Evolutionary conservation across 2,113 vertebrate genomes (phyloP), one percentile per base, ranked within the genome.

Genomic region (Bufo gargarizans): DNA sequence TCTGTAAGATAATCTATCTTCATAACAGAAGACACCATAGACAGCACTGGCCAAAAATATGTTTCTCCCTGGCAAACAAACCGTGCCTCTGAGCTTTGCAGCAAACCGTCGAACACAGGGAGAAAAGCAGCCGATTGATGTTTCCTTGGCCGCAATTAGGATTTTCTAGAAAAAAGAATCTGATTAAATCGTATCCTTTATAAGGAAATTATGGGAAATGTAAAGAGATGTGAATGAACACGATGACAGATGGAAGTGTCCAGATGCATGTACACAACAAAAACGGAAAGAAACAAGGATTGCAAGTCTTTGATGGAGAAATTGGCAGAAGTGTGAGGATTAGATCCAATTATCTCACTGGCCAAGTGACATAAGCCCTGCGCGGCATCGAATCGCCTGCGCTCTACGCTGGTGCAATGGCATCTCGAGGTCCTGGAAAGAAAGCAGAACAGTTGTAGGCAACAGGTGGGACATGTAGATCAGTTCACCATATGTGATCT

Each of bases 121-220:
- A 49, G 61, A 47, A 33, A 58, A 33, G 50, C 59, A 33, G 14
- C 10, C 47, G 14, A 69, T 65, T 87, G 49, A 87, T 87, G 77
- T 20, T 55, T 80, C 77, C 50, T 86, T 78, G 56, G 74, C 77
- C 5, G 63, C 14, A 69, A 69, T 80, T 45, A 56, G 1, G 53
- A 53, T 71, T 58, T 87, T 78, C 22, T 58, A 13, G 33, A 53
- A 76, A 76, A 3, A 61, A 87, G 58, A 87, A 87, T 79, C 86
- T 87, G 86, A 87, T 81, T 87, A 87, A 87, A 87, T 80, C 43
- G 22, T 53, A 81, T 80, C 61, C 50, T 80, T 80, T 86, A 72
- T 77, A 77, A 50, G 20, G 19, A 77, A 79, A 87, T 87, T 67
- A 87, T 43, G 50, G 49, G 86, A 80, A 67, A 74, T 53, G 47